phyloP scores from a whole-genome alignment of 2,113 vertebrate species.

The Petroica traversi region DNA sequence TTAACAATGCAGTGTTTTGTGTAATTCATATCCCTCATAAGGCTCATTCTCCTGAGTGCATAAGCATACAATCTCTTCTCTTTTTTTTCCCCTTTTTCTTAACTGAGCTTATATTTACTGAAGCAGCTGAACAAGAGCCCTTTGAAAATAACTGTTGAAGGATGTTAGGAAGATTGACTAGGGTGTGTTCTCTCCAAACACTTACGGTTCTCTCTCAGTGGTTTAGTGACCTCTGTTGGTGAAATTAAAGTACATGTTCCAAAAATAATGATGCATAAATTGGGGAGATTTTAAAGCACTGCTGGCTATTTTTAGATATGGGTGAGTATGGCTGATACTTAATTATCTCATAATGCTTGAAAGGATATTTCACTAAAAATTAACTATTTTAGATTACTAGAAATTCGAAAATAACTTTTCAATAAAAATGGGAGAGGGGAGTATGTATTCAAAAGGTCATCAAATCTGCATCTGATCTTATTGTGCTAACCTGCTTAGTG shows the following conservation, averaged over 20 bases:
- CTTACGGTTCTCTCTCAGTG: constrained; percentile 8
- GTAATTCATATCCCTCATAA: not conserved
- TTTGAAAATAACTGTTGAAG: not conserved
- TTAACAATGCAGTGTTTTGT: not conserved
- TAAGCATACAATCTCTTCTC: not conserved
- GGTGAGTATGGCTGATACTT: not conserved
- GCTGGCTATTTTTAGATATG: not conserved
- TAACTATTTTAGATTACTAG: not conserved
- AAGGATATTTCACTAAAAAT: not conserved
- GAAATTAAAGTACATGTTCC: constrained; percentile 1
- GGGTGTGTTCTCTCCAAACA: not conserved
- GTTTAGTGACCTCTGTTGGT: constrained; percentile 73
- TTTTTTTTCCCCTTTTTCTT: not conserved
- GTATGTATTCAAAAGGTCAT: not conserved
- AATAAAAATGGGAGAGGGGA: not conserved
- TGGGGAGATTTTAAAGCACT: not conserved
- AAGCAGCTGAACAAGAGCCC: not conserved
- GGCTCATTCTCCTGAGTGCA: not conserved
- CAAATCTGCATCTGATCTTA: not conserved
- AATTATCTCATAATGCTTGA: not conserved
- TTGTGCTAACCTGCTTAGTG: not conserved
- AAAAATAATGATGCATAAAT: not conserved
- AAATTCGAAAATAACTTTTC: not conserved
- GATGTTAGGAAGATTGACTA: not conserved
- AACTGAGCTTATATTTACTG: not conserved